A percentile compares a stretch with the other conserved stretches of the same genome.
Evolutionary conservation across 1,140 invertebrate species (phyloP).

Genomic region (Drosophila subobscura): DNA sequence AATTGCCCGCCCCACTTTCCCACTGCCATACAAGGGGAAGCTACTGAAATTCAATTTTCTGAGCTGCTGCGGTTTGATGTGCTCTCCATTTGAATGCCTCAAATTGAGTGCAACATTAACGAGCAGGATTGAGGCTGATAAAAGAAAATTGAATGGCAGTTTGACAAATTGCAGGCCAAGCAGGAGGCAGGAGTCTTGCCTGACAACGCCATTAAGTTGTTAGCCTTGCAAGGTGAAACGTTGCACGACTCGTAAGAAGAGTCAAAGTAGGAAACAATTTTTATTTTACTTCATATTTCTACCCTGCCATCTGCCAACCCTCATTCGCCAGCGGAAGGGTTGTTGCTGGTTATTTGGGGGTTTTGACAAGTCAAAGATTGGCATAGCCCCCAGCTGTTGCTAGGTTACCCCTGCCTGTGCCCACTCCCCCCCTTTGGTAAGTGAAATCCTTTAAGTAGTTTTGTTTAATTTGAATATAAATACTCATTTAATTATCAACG

Average conservation of each 20-base stretch:
- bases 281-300: not conserved
- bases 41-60: not conserved
- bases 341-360: conserved; percentile 11
- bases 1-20: too few species aligned
- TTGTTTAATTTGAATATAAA: conserved; percentile 79
- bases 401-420: not conserved
- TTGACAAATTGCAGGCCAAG: conserved; percentile 46
- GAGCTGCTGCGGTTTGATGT: too few species aligned
- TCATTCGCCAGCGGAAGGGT: conserved; percentile 19
- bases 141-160: conserved; percentile 43
- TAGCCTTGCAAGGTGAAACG: too few species aligned
- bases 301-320: too few species aligned
- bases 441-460: conserved; percentile 65
- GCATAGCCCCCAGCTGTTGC: conserved; percentile 31
- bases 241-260: conserved; percentile 3
- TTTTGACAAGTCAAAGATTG: conserved; percentile 16
- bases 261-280: not conserved
- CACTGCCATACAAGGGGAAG: not conserved
- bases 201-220: not conserved
- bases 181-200: conserved; percentile 1
- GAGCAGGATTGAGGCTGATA: conserved; percentile 24
- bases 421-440: not conserved
- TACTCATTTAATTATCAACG: conserved; percentile 79
- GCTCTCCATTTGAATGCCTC: conserved; percentile 26
- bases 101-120: conserved; percentile 21